Percentiles rank a stretch among this genome's conserved stretches.
These are phyloP conservation scores for Thalpophila matura DNA, from an alignment of 2,888 invertebrate genomes.

Conservation along the genomic window DNA sequence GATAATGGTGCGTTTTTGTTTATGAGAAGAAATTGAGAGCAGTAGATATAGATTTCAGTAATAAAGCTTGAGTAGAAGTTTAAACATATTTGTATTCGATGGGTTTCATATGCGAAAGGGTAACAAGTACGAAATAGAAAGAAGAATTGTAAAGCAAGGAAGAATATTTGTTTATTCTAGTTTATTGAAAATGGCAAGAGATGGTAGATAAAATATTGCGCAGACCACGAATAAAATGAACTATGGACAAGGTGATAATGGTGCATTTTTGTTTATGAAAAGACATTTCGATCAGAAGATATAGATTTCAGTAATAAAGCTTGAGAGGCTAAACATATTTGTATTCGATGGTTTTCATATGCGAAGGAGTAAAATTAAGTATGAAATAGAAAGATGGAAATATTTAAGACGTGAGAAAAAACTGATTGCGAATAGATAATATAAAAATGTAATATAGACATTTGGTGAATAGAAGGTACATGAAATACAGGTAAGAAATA, in stretches of 20 bases:
- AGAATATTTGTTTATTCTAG: no score
- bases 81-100: neutral
- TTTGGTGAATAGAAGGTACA: neutral
- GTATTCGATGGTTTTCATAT: neutral
- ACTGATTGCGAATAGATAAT: neutral
- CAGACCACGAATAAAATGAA: neutral
- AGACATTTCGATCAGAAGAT: neutral
- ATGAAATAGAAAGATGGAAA: neutral
- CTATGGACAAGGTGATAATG: neutral
- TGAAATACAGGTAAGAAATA: neutral
- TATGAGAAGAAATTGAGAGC: neutral
- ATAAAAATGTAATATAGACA: neutral
- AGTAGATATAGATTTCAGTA: neutral
- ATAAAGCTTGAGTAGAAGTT: neutral
- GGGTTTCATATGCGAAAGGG: neutral
- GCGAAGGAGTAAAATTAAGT: neutral
- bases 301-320: slow-evolving; percentile 1
- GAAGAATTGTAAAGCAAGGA: neutral
- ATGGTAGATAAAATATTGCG: neutral
- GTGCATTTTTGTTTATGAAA: neutral
- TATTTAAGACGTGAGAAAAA: neutral
- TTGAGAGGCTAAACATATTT: neutral
- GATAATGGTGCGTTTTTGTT: neutral
- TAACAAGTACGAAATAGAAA: neutral
- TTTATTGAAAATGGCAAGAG: no score